A percentile compares a stretch with the other conserved stretches of the same genome.
Evolutionary conservation across 1,140 invertebrate species (phyloP).

Genomic region (Archivesica marissinica): DNA sequence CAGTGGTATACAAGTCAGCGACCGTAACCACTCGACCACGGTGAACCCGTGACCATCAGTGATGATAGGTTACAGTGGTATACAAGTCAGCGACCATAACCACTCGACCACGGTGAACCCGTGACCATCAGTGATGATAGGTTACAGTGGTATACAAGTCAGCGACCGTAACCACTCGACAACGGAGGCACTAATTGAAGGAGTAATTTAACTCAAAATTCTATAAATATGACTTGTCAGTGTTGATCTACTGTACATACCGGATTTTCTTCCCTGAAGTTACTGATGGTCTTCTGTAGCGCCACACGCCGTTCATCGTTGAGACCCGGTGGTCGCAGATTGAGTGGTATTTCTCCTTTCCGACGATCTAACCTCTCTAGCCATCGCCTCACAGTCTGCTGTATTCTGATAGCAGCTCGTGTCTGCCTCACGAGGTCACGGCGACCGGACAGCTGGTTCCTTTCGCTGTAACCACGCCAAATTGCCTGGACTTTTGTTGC

Average conservation of each 20-base stretch:
- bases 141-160: too few species aligned
- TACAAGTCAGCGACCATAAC: too few species aligned
- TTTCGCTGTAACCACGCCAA: conserved; percentile 76
- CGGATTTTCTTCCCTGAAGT: conserved; percentile 79
- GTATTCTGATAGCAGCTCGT: conserved; percentile 79
- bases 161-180: too few species aligned
- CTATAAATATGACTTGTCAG: too few species aligned
- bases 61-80: too few species aligned
- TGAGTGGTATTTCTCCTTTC: conserved; percentile 68
- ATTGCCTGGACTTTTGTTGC: conserved; percentile 78
- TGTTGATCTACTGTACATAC: conserved; percentile 64
- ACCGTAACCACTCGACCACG: too few species aligned
- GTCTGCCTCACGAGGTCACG: conserved; percentile 69
- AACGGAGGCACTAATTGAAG: too few species aligned
- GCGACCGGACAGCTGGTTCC: conserved; percentile 67
- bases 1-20: too few species aligned
- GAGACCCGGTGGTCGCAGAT: conserved; percentile 77
- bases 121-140: too few species aligned
- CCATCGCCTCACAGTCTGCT: conserved; percentile 79
- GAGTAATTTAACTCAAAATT: too few species aligned
- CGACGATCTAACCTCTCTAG: conserved; percentile 71
- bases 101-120: too few species aligned
- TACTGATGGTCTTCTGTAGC: conserved; percentile 76
- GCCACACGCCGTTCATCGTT: conserved; percentile 79
- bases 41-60: too few species aligned